Evolutionary conservation across 2,888 invertebrate genomes (phyloP).

Genomic region (Plutella xylostella): DNA sequence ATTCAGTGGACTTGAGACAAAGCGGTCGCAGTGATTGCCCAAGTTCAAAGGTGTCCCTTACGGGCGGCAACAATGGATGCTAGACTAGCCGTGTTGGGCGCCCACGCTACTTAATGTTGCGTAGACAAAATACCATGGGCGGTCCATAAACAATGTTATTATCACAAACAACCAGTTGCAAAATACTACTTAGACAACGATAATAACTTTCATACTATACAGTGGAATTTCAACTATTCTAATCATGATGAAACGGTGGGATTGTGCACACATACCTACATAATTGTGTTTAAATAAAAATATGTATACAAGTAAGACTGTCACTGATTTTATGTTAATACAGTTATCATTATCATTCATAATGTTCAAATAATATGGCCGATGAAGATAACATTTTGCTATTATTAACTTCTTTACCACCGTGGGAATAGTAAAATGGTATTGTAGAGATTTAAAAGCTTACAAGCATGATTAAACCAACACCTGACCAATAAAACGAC

Average conservation of each 20-base stretch:
- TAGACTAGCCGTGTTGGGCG: conserved; percentile 20
- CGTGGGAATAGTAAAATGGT: conserved; percentile 44
- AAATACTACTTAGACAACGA: no score
- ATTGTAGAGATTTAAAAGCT: conserved; percentile 22
- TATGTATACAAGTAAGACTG: no score
- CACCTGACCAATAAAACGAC: conserved; percentile 36
- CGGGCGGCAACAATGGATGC: conserved; percentile 26
- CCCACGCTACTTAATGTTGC: conserved; percentile 20
- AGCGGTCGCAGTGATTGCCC: conserved; percentile 23
- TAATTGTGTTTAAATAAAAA: no score
- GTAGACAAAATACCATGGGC: conserved; percentile 9
- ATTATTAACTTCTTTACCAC: not conserved
- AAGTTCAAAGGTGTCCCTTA: conserved; percentile 39
- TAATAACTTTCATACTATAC: no score
- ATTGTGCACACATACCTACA: no score
- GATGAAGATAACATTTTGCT: not conserved
- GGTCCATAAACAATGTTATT: conserved; percentile 7
- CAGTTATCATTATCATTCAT: no score
- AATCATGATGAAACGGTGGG: no score
- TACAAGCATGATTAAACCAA: conserved; percentile 35
- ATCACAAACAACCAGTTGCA: not conserved
- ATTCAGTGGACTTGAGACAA: conserved; percentile 4
- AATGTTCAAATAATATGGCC: no score
- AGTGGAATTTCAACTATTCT: no score
- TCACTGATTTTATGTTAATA: no score